These are phyloP conservation scores for Chaetura pelagica DNA, from an alignment of 2,113 vertebrate genomes.

Conservation along the genomic window DNA sequence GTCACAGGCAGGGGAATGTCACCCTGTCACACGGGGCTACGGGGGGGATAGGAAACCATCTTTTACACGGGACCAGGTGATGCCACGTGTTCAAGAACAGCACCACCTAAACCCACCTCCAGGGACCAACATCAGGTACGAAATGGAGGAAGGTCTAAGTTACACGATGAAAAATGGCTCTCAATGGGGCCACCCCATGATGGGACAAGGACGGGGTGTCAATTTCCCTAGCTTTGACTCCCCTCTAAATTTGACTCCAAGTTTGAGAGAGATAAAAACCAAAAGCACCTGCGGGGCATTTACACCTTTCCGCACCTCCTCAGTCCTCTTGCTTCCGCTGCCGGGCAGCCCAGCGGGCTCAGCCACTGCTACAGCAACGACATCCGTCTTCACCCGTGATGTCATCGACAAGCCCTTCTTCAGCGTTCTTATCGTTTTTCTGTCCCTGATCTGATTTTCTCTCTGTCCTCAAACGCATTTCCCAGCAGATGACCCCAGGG, in stretches of 20 bases:
- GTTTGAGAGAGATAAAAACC: neutral
- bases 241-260: no score
- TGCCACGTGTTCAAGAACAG: rapidly evolving
- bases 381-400: neutral
- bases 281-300: neutral
- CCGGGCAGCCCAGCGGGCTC: neutral
- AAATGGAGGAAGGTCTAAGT: rapidly evolving
- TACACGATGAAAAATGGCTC: rapidly evolving
- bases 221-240: neutral
- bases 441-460: slow-evolving; percentile 1
- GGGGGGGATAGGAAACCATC: neutral
- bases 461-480: slow-evolving; percentile 9
- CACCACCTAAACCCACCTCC: neutral
- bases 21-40: neutral
- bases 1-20: rapidly evolving
- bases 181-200: rapidly evolving
- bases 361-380: neutral
- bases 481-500: no score
- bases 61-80: neutral
- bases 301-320: neutral
- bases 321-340: neutral
- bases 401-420: neutral
- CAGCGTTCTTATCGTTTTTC: slow-evolving; percentile 26
- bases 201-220: rapidly evolving
- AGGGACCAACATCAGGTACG: neutral